Base-by-base conservation (phyloP, 1,140 invertebrate genomes). In the Aphelinus atriplicis region DNA sequence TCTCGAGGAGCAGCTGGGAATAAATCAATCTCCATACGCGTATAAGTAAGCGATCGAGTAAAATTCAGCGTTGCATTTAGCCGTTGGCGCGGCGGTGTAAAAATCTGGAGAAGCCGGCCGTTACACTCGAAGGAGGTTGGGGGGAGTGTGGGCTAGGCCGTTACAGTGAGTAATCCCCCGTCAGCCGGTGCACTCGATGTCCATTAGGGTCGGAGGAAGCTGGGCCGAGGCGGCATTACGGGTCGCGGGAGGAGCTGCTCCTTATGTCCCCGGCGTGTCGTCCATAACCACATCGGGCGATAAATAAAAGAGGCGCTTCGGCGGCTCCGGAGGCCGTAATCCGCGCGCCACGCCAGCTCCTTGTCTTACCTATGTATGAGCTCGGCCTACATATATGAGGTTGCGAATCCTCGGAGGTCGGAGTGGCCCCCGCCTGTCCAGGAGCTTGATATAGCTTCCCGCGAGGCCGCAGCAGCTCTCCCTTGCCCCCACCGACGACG, bases 391-490 rank as follows among this genome's bases (percentile, higher is more conserved):
- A 9, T 53, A 53, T 9, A 9, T 53, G 51, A 6, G 9, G 4
- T 6, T 9, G 51, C 9, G 9, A 53, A 53, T 53, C 9, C 51
- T 53, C 51, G 51, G 51, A 6, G 57, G 57, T 26, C 26, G 26
- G 26, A 3, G 5, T 7, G 7, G 60, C 53, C 7, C 43, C 65
- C n/a, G 42, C 26, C 50, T 56, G 9, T n/a, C n/a, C n/a, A 45
- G 10, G 65, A 51, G 53, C 65, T 82, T 84, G 83, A 82, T 81
- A 73, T 81, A 83, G 63, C 77, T 79, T 77, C 80, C 78, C 79
- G 63, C 64, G 82, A 81, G 84, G 80, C 69, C 78, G 26, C 26
- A 26, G 26, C 51, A 6, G 51, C 51, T 53, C 51, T 53, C 51
- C 51, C 71, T 77, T 69, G 46, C 71, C 70, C 26, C 26, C 26